Evolutionary conservation across 2,888 invertebrate genomes (phyloP).

Genomic region (Iselma pallidipennis): DNA sequence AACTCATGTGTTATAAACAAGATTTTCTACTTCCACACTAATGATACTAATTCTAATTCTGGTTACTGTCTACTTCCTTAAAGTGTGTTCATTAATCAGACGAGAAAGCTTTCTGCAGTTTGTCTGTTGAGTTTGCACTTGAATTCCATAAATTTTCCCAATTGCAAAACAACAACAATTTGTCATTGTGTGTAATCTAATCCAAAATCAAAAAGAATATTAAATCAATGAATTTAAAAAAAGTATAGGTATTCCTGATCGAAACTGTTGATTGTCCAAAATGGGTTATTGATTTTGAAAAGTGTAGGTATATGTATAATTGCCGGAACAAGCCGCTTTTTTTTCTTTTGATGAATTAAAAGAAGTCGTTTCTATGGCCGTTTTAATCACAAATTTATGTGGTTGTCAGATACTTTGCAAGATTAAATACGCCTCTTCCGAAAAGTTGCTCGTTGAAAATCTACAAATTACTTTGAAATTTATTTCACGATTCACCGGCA

Average conservation of each 20-base stretch:
- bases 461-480: not conserved
- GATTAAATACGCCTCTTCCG: not conserved
- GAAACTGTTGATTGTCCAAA: not conserved
- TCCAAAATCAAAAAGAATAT: too few species aligned
- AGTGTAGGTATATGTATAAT: not conserved
- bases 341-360: constrained; percentile 13
- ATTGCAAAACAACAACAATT: not conserved
- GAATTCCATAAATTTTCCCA: not conserved
- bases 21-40: constrained; percentile 16
- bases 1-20: constrained; percentile 7
- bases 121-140: not conserved
- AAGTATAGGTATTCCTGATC: too few species aligned
- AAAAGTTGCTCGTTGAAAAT: not conserved
- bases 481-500: not conserved
- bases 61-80: constrained; percentile 20
- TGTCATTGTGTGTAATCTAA: too few species aligned
- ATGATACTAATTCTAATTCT: constrained; percentile 26
- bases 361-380: constrained; percentile 3
- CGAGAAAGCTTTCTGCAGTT: constrained; percentile 22
- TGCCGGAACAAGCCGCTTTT: not conserved
- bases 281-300: not conserved
- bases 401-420: not conserved
- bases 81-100: constrained; percentile 22
- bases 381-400: constrained; percentile 6
- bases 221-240: too few species aligned